Evolutionary conservation across 1,140 invertebrate genomes (phyloP).

Genomic region (Cotesia typhae): DNA sequence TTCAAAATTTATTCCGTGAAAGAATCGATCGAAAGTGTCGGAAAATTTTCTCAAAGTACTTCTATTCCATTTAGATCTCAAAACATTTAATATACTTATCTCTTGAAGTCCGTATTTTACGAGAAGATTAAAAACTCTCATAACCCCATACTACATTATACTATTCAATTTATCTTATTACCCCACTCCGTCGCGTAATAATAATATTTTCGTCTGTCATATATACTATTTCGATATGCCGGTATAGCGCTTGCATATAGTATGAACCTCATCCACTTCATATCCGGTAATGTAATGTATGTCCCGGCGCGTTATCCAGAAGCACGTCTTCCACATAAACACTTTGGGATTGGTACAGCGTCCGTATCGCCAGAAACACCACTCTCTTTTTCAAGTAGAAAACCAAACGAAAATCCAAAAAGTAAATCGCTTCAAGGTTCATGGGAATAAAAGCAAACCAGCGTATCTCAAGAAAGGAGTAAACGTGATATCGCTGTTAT

Average conservation of each 20-base stretch:
- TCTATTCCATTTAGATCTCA: too few species aligned
- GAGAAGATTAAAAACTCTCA: background rate
- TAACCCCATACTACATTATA: background rate
- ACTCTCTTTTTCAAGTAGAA: too few species aligned
- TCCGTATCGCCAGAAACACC: conserved; percentile 16
- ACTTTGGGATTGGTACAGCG: conserved; percentile 31
- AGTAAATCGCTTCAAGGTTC: background rate
- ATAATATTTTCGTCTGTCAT: background rate
- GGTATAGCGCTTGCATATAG: conserved; percentile 11
- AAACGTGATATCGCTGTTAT: conserved; percentile 7
- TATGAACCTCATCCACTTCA: conserved; percentile 19
- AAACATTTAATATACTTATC: too few species aligned
- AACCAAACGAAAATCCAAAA: too few species aligned
- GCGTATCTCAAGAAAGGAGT: background rate
- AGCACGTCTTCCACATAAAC: conserved; percentile 38
- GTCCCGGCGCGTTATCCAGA: conserved; percentile 30
- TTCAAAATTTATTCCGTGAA: too few species aligned
- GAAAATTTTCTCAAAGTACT: background rate
- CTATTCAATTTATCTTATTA: too few species aligned
- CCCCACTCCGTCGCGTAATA: too few species aligned
- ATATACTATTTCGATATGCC: conserved; percentile 10
- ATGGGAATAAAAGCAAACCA: background rate
- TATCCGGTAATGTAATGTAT: conserved; percentile 23
- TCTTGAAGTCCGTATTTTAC: background rate
- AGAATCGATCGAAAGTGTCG: too few species aligned